Evolutionary conservation across 1,140 invertebrate genomes (phyloP).

Genomic region (Gonatopus flavifemur): DNA sequence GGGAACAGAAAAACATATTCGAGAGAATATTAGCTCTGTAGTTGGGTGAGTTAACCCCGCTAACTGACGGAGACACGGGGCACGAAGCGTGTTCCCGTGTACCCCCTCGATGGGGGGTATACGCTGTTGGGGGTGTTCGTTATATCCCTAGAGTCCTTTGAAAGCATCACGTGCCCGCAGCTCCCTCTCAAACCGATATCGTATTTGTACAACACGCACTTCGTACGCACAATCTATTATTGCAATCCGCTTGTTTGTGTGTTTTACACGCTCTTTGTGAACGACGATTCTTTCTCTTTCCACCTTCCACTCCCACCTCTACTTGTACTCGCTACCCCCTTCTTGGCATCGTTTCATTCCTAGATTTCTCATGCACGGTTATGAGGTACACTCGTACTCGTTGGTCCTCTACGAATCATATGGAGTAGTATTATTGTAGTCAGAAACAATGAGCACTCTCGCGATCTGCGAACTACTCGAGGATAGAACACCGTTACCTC

Average conservation of each 20-base stretch:
- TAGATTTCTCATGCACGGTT: slow-evolving; percentile 16
- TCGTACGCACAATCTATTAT: slow-evolving; percentile 48
- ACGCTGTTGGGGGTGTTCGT: slow-evolving; percentile 48
- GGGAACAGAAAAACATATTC: slow-evolving; percentile 20
- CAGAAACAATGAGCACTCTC: slow-evolving; percentile 44
- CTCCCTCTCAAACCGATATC: slow-evolving; percentile 47
- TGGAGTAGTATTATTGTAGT: slow-evolving; percentile 35
- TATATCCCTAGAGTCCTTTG: slow-evolving; percentile 42
- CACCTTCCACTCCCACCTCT: not conserved
- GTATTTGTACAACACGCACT: slow-evolving; percentile 50
- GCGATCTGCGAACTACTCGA: slow-evolving; percentile 25
- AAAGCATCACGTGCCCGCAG: slow-evolving; percentile 48
- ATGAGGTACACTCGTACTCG: slow-evolving; percentile 45
- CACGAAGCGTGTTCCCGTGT: slow-evolving; percentile 20
- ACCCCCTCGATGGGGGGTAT: slow-evolving; percentile 25
- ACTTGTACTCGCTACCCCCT: not conserved
- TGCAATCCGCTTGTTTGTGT: slow-evolving; percentile 48
- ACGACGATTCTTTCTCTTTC: slow-evolving; percentile 19
- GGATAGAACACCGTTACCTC: slow-evolving; percentile 18
- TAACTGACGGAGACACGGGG: slow-evolving; percentile 31
- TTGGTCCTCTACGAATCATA: slow-evolving; percentile 14
- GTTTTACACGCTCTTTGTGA: slow-evolving; percentile 46
- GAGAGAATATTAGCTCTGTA: slow-evolving; percentile 25
- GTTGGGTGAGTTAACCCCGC: slow-evolving; percentile 39
- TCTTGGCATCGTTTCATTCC: not conserved